Evolutionary conservation across 2,888 invertebrate species (phyloP).

Genomic region (Leptogaster cylindrica): DNA sequence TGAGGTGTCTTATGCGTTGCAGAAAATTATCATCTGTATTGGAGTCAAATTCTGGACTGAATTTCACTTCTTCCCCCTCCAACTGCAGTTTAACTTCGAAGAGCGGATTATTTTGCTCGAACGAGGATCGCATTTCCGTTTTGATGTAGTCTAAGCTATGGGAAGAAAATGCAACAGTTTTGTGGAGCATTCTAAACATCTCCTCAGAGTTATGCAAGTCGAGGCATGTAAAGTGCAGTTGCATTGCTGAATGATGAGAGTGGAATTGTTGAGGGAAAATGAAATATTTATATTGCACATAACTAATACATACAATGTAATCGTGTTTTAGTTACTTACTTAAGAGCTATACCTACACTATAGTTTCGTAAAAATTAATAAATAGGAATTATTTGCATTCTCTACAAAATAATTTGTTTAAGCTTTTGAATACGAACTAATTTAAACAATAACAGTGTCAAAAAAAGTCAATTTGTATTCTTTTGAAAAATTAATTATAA

Average conservation of each 20-base stretch:
- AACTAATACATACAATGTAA: too few relatives aligned
- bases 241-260: neutral
- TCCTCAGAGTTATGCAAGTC: neutral
- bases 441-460: too few relatives aligned
- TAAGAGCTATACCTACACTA: too few relatives aligned
- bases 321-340: too few relatives aligned
- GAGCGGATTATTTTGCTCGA: slow-evolving; percentile 64
- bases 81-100: slow-evolving; percentile 80
- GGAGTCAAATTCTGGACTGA: slow-evolving; percentile 75
- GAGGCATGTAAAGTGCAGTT: neutral
- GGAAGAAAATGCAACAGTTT: slow-evolving; percentile 2
- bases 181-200: too few relatives aligned
- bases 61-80: slow-evolving; percentile 73
- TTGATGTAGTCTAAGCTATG: slow-evolving; percentile 44
- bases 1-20: slow-evolving; percentile 72
- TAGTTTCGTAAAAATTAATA: too few relatives aligned
- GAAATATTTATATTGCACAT: too few relatives aligned
- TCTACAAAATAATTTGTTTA: too few relatives aligned
- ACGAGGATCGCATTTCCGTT: slow-evolving; percentile 42
- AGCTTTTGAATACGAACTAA: too few relatives aligned
- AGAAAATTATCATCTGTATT: slow-evolving; percentile 73
- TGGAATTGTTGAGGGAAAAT: neutral
- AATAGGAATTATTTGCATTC: too few relatives aligned
- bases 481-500: too few relatives aligned
- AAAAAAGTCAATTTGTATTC: too few relatives aligned